Base-by-base conservation (phyloP, 2,113 vertebrate genomes). In the Bubo blakistoni region DNA sequence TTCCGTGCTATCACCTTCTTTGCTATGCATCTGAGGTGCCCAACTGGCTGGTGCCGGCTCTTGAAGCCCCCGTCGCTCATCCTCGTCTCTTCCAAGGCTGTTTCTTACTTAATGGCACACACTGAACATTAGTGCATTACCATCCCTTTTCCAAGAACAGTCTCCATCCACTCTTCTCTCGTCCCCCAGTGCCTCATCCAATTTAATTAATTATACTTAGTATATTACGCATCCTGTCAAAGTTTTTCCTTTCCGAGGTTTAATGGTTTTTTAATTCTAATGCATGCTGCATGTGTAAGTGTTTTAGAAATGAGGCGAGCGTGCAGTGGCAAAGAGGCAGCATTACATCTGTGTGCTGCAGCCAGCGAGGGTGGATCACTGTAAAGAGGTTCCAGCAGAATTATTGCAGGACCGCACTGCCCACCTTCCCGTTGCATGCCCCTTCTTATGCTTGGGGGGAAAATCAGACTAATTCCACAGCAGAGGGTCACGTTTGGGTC, bases 151-250 rank as follows among this genome's bases (percentile, higher is more conserved):
- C 96, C 95, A 94, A 96, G 94, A 96, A 65, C 95, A 96, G 94
- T 94, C 92, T 92, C 96, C 89, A 91, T 95, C 97, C 96, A 95
- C 95, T 94, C 81, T 96, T 97, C 77, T 84, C 84, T 22, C 8
- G 11, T 96, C 42, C 87, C 92, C 92, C 86, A 96, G 96, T 97
- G 97, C 91, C 96, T 96, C 97, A 97, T 98, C 97, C 94, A 97
- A 73, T 98, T 98, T 97, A 97, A 98, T 97, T 97, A 95, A 95
- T 95, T 96, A 96, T 97, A 96, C 94, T 97, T 98, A 96, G 91
- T 90, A 90, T 97, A 97, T 97, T 97, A 97, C 61, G 38, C 96
- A 97, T 97, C 88, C 97, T 97, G 97, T 98, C 96, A 96, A 94
- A 97, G 94, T 96, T 97, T 97, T 97, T 97, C 96, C 84, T 97